Evolutionary conservation across 2,113 vertebrate genomes (phyloP).

Genomic region (Mola mola): DNA sequence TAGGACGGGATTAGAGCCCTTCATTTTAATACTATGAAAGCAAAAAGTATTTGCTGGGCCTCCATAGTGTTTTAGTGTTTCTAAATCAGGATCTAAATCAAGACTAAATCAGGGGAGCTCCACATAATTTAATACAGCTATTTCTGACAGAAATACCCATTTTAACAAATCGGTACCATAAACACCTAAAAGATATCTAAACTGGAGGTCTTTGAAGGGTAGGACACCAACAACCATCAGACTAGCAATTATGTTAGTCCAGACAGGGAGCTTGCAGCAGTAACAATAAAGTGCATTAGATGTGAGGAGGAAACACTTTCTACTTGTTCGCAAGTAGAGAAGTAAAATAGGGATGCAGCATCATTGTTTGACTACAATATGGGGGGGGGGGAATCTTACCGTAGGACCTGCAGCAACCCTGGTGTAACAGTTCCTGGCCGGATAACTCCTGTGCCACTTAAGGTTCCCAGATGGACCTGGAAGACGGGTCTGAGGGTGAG

Average conservation of each 20-base stretch:
- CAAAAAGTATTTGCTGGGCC: conserved; percentile 7
- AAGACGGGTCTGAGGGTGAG: conserved; percentile 88
- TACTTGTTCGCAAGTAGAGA: not conserved
- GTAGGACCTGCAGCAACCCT: conserved; percentile 88
- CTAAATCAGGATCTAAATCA: not conserved
- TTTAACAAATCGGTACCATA: no score
- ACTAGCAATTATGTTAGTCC: not conserved
- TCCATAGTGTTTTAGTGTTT: not conserved
- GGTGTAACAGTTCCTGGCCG: conserved; percentile 89
- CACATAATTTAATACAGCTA: no score
- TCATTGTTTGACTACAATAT: conserved; percentile 1
- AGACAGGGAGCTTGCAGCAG: not conserved
- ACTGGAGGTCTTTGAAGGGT: no score
- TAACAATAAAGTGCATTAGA: not conserved
- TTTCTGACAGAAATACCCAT: no score
- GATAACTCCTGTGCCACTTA: conserved; percentile 90
- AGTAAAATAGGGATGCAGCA: not conserved
- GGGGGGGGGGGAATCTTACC: conserved; percentile 81
- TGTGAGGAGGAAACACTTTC: conserved; percentile 21
- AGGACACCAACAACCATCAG: not conserved
- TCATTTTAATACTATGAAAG: conserved; percentile 15
- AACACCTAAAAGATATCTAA: no score
- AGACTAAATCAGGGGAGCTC: no score
- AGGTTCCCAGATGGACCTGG: conserved; percentile 93
- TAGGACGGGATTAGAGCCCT: conserved; percentile 22